phyloP scores from a whole-genome alignment of 2,888 invertebrate species.

The Abscondita cerata region DNA sequence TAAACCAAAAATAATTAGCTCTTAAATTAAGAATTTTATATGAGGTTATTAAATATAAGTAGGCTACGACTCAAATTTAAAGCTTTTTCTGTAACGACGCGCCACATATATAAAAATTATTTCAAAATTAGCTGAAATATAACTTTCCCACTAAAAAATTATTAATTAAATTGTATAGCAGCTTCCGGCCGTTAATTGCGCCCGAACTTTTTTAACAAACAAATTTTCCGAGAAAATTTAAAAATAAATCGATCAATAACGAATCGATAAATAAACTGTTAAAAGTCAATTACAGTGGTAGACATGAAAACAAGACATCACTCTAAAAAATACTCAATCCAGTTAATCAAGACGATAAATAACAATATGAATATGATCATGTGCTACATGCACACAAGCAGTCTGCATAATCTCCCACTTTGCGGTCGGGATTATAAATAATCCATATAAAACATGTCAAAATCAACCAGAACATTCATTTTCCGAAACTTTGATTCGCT shows the following conservation, averaged over 20 bases:
- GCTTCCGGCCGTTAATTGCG: too few relatives aligned
- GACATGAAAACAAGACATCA: constrained; percentile 54
- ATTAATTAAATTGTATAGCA: too few relatives aligned
- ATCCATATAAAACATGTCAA: constrained; percentile 54
- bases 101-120: too few relatives aligned
- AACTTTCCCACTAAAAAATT: too few relatives aligned
- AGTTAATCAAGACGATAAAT: constrained; percentile 48
- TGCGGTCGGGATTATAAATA: constrained; percentile 52
- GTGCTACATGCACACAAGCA: constrained; percentile 33
- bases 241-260: constrained; percentile 3
- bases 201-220: too few relatives aligned
- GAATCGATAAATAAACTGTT: constrained; percentile 32
- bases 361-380: constrained; percentile 46
- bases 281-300: constrained; percentile 26
- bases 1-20: too few relatives aligned
- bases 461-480: constrained; percentile 45
- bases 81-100: too few relatives aligned
- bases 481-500: constrained; percentile 48
- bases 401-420: constrained; percentile 48
- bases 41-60: too few relatives aligned
- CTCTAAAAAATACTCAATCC: constrained; percentile 45
- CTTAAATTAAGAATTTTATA: too few relatives aligned
- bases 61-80: too few relatives aligned
- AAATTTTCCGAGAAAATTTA: too few relatives aligned
- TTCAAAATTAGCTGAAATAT: too few relatives aligned